Base-by-base conservation (phyloP, 2,888 invertebrate species). In the Tenthredo scrophulariae region DNA sequence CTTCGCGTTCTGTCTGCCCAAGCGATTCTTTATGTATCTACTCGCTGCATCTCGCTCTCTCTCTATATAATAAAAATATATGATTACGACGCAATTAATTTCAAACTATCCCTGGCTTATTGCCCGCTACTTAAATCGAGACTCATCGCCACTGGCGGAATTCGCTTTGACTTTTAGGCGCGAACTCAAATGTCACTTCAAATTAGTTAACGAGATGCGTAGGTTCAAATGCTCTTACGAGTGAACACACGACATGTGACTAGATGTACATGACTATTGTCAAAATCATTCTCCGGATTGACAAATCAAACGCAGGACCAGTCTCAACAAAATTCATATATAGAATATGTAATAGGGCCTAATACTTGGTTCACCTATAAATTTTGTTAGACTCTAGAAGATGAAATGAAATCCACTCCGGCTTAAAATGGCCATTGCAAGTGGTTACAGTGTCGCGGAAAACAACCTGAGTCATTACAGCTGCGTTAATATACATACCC, bases 401-500 rank as follows among this genome's bases (percentile, higher is more conserved):
- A 67, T 33, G 33, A 67, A 7, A 33, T 67, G 33, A 6, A 67
- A 33, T 33, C 6, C 33, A 67, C 33, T 67, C 1, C 67, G 18
- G 7, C 67, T 4, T 18, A 33, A 18, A 33, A 67, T 33, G 29
- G 7, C 33, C 67, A 67, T 43, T 74, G 43, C 43, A 43, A 74
- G 43, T 74, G 72, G 43, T 26, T n/a, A 40, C 72, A 43, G 74
- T 40, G 26, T 29, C 26, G 40, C 46, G 26, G 43, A 22, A 43
- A 74, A 40, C 18, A 13, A 29, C 22, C n/a, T 50, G n/a, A 29
- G 29, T 77, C 29, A 77, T 77, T 50, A 13, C 50, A 9, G 13
- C 50, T 54, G 18, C 33, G 29, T 54, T 77, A 29, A 54, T 54
- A 54, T 43, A 29, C 77, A 43, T 18, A 80, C 58, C 80, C 80